phyloP scores from a whole-genome alignment of 2,888 invertebrate genomes.

The Erpobdella octoculata region DNA sequence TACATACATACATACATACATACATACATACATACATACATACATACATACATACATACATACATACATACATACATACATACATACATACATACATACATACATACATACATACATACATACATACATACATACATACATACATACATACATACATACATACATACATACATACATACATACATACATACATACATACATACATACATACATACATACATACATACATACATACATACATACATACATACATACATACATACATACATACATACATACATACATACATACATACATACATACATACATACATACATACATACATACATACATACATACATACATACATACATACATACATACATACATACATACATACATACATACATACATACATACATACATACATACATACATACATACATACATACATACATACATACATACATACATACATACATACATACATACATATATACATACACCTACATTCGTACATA shows the following conservation, averaged over 20 bases:
- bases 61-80: too few species aligned
- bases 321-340: conserved; percentile 1
- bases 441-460: conserved; percentile 5
- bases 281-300: conserved; percentile 21
- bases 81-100: too few species aligned
- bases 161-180: conserved; percentile 1
- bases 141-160: too few species aligned
- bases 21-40: too few species aligned
- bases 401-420: conserved; percentile 8
- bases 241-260: conserved; percentile 13
- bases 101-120: too few species aligned
- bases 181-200: conserved; percentile 11
- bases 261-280: conserved; percentile 19
- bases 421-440: conserved; percentile 1
- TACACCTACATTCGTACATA: too few species aligned
- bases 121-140: too few species aligned
- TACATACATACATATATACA: not conserved
- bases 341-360: conserved; percentile 1
- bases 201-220: conserved; percentile 18
- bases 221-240: conserved; percentile 6
- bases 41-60: too few species aligned
- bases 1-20: too few species aligned
- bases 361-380: not conserved
- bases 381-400: conserved; percentile 4
- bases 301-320: conserved; percentile 23